Evolutionary conservation across 2,113 vertebrate genomes (phyloP).

Genomic region (Capra hircus): DNA sequence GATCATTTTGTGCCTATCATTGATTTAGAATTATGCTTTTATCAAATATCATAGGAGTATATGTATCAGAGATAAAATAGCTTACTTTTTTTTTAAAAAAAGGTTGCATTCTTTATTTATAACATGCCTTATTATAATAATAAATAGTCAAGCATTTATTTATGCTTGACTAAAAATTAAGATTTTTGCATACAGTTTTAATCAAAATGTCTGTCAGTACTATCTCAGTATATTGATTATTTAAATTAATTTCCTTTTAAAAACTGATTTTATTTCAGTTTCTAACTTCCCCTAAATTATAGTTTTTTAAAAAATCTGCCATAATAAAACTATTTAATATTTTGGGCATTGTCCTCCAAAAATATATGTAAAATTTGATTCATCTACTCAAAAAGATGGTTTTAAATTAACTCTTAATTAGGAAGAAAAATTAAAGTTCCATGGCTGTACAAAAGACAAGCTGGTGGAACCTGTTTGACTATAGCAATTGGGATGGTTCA

Average conservation of each 20-base stretch:
- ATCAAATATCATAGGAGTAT: conserved; percentile 42
- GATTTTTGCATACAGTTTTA: conserved; percentile 14
- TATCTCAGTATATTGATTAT: background rate
- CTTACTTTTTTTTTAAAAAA: background rate
- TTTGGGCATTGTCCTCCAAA: conserved; percentile 47
- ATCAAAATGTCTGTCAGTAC: background rate
- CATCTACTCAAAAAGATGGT: conserved; percentile 29
- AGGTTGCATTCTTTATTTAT: background rate
- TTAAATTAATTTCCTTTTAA: background rate
- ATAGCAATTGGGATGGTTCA: background rate
- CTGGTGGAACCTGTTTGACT: background rate
- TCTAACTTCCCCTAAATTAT: conserved; percentile 2
- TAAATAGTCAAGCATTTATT: background rate
- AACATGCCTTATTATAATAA: background rate
- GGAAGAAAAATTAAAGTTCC: conserved; percentile 11
- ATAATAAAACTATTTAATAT: background rate
- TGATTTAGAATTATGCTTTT: conserved; percentile 61
- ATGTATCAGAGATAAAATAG: conserved; percentile 13
- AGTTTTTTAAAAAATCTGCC: background rate
- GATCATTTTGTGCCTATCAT: conserved; percentile 71
- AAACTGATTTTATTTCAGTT: background rate
- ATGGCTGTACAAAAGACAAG: conserved; percentile 28
- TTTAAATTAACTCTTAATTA: conserved; percentile 63
- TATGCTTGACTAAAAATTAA: conserved; percentile 28
- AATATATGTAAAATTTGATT: conserved; percentile 47